Evolutionary conservation across 2,888 invertebrate genomes (phyloP).

Genomic region (Gnatocerus cornutus): DNA sequence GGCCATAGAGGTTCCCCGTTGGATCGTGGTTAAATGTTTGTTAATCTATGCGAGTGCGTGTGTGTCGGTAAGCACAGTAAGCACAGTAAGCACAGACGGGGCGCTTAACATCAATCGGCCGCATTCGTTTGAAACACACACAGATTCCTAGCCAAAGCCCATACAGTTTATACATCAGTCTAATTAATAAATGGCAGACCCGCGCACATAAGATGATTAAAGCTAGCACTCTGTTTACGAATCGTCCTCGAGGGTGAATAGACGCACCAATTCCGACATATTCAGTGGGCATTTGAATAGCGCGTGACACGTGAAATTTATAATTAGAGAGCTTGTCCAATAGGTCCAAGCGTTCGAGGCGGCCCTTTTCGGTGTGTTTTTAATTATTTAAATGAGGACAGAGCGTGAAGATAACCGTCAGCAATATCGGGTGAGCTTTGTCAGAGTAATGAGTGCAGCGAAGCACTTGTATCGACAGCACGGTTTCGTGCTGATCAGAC

Average conservation of each 20-base stretch:
- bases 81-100: conserved; percentile 51
- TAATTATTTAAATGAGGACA: conserved; percentile 49
- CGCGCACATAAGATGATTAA: conserved; percentile 66
- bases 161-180: conserved; percentile 68
- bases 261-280: conserved; percentile 52
- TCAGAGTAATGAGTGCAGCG: conserved; percentile 49
- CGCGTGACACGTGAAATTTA: conserved; percentile 51
- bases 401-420: conserved; percentile 49
- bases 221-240: conserved; percentile 61
- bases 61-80: conserved; percentile 51
- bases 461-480: conserved; percentile 49
- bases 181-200: conserved; percentile 70
- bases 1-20: conserved; percentile 48
- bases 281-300: conserved; percentile 49
- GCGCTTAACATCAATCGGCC: conserved; percentile 64
- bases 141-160: conserved; percentile 63
- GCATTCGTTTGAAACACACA: conserved; percentile 64
- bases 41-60: conserved; percentile 67
- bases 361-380: conserved; percentile 44
- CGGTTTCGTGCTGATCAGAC: conserved; percentile 49
- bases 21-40: conserved; percentile 62
- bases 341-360: conserved; percentile 38
- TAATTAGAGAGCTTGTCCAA: conserved; percentile 50
- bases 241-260: conserved; percentile 55
- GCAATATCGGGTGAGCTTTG: conserved; percentile 47